Evolutionary conservation across 2,888 invertebrate genomes (phyloP).

Genomic region (Dryomyza anilis): DNA sequence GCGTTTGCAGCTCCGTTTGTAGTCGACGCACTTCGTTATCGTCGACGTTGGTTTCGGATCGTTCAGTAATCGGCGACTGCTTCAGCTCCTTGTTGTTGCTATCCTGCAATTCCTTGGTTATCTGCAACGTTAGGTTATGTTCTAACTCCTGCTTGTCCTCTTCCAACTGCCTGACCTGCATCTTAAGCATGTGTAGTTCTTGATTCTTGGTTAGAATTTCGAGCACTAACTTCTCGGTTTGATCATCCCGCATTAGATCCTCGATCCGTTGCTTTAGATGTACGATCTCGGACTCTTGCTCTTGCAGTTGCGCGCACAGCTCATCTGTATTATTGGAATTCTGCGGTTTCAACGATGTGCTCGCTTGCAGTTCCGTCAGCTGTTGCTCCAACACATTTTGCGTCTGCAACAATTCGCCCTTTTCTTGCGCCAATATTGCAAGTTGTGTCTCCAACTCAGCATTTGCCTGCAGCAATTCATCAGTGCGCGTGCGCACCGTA

Average conservation of each 20-base stretch:
- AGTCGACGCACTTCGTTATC: constrained; percentile 13
- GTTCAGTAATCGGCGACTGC: constrained; percentile 1
- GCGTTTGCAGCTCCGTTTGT: constrained; percentile 15
- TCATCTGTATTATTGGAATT: constrained; percentile 38
- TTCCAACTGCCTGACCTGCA: constrained; percentile 61
- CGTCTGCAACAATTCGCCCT: constrained; percentile 30
- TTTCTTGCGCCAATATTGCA: constrained; percentile 25
- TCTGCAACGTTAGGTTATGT: constrained; percentile 48
- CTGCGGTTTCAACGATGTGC: constrained; percentile 23
- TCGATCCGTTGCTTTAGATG: constrained; percentile 58
- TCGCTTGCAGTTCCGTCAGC: constrained; percentile 31
- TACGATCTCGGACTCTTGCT: constrained; percentile 55
- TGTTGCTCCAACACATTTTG: constrained; percentile 35
- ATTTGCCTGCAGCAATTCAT: constrained; percentile 24
- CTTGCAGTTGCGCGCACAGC: constrained; percentile 48
- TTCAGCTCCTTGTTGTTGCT: no score
- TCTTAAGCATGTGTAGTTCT: constrained; percentile 59
- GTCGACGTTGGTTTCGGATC: constrained; percentile 6
- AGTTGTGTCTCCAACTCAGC: constrained; percentile 24
- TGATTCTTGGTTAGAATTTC: constrained; percentile 58
- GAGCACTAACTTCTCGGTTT: constrained; percentile 56
- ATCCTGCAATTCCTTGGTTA: constrained; percentile 45
- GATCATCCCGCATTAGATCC: constrained; percentile 61
- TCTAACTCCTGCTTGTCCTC: constrained; percentile 59
- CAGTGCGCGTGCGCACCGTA: constrained; percentile 16